Conservation (phyloP, 1,140 invertebrate genomes). For the Formica exsecta region DNA sequence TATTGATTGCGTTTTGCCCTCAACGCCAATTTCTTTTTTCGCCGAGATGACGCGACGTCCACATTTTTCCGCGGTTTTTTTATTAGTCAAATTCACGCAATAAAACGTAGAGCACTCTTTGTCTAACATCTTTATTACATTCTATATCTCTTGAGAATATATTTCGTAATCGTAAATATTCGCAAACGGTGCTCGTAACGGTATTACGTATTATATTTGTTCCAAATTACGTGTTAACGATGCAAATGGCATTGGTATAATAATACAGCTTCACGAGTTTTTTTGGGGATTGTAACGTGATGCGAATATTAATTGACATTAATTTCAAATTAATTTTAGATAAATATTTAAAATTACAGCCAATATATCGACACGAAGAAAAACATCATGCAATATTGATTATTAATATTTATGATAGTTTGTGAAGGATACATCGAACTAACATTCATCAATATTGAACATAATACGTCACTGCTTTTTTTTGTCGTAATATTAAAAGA, state of each 20-base stretch:
- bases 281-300: not conserved
- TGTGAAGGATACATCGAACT: too few relatives aligned
- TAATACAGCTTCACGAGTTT: not conserved
- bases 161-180: slow-evolving; percentile 5
- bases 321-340: too few relatives aligned
- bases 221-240: not conserved
- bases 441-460: too few relatives aligned
- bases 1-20: slow-evolving; percentile 43
- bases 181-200: not conserved
- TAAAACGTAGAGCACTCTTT: slow-evolving; percentile 6
- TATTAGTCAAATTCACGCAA: not conserved
- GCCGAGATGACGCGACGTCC: not conserved
- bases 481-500: too few relatives aligned
- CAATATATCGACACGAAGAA: not conserved
- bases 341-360: not conserved
- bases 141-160: not conserved
- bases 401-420: too few relatives aligned
- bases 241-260: not conserved
- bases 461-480: too few relatives aligned
- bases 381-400: too few relatives aligned
- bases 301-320: not conserved
- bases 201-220: not conserved
- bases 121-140: slow-evolving; percentile 26
- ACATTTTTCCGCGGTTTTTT: not conserved
- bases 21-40: slow-evolving; percentile 20